These are phyloP conservation scores for Drosophila niveifrons DNA, from an alignment of 2,888 invertebrate genomes.

Conservation along the genomic window DNA sequence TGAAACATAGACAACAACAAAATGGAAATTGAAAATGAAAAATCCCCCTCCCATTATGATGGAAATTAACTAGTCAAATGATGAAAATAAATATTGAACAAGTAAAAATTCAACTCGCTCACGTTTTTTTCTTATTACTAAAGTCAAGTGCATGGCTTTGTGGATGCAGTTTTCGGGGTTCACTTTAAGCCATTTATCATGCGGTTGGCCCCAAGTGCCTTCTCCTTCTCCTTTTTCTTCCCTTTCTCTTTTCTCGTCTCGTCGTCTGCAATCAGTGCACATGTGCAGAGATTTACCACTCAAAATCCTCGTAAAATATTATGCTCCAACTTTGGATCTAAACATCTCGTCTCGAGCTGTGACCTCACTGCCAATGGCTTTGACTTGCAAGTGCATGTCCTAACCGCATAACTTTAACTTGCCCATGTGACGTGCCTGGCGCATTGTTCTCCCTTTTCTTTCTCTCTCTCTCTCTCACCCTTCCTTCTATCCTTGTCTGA, in stretches of 20 bases:
- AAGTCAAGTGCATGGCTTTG: neutral
- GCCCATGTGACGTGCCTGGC: constrained; percentile 35
- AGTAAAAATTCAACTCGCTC: constrained; percentile 31
- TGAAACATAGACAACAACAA: constrained; percentile 64
- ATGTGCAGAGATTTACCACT: constrained; percentile 68
- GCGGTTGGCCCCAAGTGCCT: constrained; percentile 27
- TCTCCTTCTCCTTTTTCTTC: too few species aligned
- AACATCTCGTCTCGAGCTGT: constrained; percentile 41
- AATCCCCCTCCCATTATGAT: constrained; percentile 42
- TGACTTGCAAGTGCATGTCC: constrained; percentile 11
- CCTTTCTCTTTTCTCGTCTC: neutral
- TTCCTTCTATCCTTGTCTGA: neutral
- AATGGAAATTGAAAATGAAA: neutral
- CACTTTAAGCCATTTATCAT: constrained; percentile 64
- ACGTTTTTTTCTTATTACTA: constrained; percentile 12
- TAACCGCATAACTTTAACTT: constrained; percentile 26
- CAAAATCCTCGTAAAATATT: constrained; percentile 75
- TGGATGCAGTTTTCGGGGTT: neutral
- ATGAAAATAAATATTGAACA: constrained; percentile 82
- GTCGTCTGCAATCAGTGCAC: constrained; percentile 69
- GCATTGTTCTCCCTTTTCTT: constrained; percentile 15
- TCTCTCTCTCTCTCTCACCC: neutral
- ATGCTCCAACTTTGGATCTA: constrained; percentile 47
- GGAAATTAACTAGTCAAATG: constrained; percentile 82
- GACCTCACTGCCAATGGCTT: constrained; percentile 26